Evolutionary conservation across 2,888 invertebrate genomes (phyloP), one percentile per base, ranked within the genome.

Genomic region (Troilus luridus): DNA sequence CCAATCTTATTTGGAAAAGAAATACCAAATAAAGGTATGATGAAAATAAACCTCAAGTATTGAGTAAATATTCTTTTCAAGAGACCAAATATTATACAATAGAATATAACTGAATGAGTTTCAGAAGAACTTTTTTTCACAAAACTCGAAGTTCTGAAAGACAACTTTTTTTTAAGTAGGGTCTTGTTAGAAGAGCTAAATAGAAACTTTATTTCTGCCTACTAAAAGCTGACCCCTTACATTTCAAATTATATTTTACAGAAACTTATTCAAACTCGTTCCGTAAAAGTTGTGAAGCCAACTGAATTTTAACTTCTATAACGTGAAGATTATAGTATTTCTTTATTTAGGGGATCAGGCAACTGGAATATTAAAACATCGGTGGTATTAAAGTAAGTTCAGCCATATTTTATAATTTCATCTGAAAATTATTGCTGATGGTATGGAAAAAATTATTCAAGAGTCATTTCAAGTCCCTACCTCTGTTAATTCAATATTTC

Each of bases 231-330:
- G 72, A 77, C 72, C 72, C 72, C 72, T 77, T 77, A 77, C 41
- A 77, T 77, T 77, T 77, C 41, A 77, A 77, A 77, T 77, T 77
- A 77, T 77, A 77, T 77, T 77, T 77, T 77, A 5, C 17, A 41
- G 41, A 27, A 77, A 77, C 72, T 77, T 77, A 77, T 77, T 77
- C 72, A 27, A 77, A 77, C 72, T 77, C 72, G 72, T 77, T 77
- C 41, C 72, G 17, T 77, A 12, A 77, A 77, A 77, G 72, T 41
- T 77, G 8, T 77, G 41, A 77, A 77, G 27, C 72, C 72, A 77
- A 77, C 72, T 77, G 72, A 77, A 77, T 77, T 77, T 77, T 41
- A 77, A 77, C 72, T 77, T 77, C 12, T 77, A 41, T 17, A 77
- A 27, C 19, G 72, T 41, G 72, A 77, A 41, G 72, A 41, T 77